These are phyloP conservation scores for Goniozus legneri DNA, from an alignment of 1,140 invertebrate genomes.

Conservation along the genomic window DNA sequence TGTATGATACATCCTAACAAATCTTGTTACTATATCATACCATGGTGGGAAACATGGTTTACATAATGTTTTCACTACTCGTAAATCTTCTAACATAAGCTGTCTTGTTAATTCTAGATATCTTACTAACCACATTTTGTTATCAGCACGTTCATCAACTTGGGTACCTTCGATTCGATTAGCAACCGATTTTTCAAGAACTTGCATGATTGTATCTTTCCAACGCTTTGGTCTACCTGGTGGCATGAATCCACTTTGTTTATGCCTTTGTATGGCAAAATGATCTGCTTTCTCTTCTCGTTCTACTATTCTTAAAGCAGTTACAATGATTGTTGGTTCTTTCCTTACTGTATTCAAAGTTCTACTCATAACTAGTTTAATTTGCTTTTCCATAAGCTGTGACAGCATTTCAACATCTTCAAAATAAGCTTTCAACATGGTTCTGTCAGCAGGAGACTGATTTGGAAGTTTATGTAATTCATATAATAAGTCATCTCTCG, in stretches of 20 bases:
- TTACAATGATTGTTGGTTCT: conserved; percentile 94
- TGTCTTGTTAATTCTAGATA: conserved; percentile 76
- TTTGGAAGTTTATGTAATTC: conserved; percentile 93
- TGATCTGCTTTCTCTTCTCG: conserved; percentile 91
- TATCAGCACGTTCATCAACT: conserved; percentile 83
- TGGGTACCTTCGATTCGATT: conserved; percentile 87
- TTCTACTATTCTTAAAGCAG: conserved; percentile 93
- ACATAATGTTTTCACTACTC: conserved; percentile 89
- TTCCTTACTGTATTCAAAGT: conserved; percentile 92
- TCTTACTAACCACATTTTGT: conserved; percentile 94
- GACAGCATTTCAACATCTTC: conserved; percentile 91
- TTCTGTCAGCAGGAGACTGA: conserved; percentile 85
- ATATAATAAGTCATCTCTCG: conserved; percentile 90
- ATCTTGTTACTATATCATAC: conserved; percentile 89
- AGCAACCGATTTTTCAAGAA: conserved; percentile 79
- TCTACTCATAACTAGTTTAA: conserved; percentile 83
- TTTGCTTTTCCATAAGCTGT: conserved; percentile 84
- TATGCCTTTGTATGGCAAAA: conserved; percentile 72
- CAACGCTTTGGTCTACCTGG: conserved; percentile 91
- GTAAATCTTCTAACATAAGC: conserved; percentile 85
- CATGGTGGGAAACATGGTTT: conserved; percentile 94
- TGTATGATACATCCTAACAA: conserved; percentile 91
- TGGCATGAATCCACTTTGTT: conserved; percentile 83
- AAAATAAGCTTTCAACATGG: conserved; percentile 92
- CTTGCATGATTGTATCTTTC: conserved; percentile 81